These are phyloP conservation scores for Hydra vulgaris DNA, from an alignment of 30 jellyfish, hydroid and myxozoan species.

Conservation along the genomic window DNA sequence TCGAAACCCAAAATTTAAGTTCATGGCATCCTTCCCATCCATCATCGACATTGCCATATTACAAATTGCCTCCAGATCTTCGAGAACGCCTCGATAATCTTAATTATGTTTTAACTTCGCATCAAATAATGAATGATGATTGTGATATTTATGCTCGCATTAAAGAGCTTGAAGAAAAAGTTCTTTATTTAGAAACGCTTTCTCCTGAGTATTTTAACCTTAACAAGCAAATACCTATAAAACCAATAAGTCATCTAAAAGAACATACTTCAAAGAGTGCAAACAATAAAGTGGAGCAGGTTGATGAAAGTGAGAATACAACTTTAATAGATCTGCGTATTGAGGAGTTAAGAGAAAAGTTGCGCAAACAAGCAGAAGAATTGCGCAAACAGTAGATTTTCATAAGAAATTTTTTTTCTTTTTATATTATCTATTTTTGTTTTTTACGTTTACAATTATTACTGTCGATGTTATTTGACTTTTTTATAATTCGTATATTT, in stretches of 20 bases:
- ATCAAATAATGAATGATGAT: background rate
- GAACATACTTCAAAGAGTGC: background rate
- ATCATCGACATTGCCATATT: conserved; percentile 11
- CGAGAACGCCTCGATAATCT: conserved; percentile 21
- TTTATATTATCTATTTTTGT: too few relatives aligned
- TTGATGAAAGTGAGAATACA: background rate
- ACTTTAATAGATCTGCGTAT: conserved; percentile 16
- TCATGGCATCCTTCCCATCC: conserved; percentile 38
- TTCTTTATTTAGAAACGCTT: conserved; percentile 58
- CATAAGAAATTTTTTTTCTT: too few relatives aligned
- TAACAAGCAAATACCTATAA: background rate
- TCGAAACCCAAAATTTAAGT: background rate
- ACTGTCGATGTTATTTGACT: too few relatives aligned
- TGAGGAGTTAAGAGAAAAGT: conserved; percentile 11
- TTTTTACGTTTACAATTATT: too few relatives aligned
- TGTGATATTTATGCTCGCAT: conserved; percentile 10
- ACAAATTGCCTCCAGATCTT: conserved; percentile 10
- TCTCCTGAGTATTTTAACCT: conserved; percentile 74
- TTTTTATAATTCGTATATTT: too few relatives aligned
- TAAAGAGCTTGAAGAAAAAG: conserved; percentile 51
- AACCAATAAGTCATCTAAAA: background rate
- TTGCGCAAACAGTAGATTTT: too few relatives aligned
- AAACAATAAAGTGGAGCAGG: background rate
- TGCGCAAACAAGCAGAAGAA: background rate
- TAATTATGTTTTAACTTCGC: background rate